Evolutionary conservation across 92 coral and sea anemone species (phyloP), one percentile per base, ranked within the genome.

Genomic region (Metridium senile): DNA sequence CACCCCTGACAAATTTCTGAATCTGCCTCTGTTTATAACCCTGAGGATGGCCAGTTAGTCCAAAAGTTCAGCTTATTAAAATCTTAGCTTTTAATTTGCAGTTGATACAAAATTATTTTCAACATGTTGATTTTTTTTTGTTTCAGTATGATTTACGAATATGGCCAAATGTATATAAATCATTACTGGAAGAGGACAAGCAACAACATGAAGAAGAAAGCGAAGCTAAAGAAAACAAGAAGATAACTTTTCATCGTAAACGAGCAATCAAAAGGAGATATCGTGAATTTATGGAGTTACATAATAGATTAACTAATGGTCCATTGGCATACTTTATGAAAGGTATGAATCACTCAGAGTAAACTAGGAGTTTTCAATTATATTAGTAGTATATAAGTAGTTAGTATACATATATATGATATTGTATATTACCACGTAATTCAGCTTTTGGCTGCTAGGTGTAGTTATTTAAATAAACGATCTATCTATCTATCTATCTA

Each of bases 201-300:
- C 26, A 79, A 17, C 31, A 59, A 4, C 10, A 46, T 26, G 22
- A 61, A 0, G 6, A 34, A 33, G 74, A 83, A 29, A 22, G 22
- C 9, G 32, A 59, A 22, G 3, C 66, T 59, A 59, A 33, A 33
- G 30, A 53, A 52, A 19, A 19, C 27, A 57, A 73, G 32, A 58
- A 70, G 31, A 82, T 64, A 49, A 62, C 51, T 7, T n/a, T 89
- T 21, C 81, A 72, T 19, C 52, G 61, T 21, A 90, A 87, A 68
- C 83, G 97, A 28, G 69, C 65, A 9, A 92, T 92, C 69, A 85
- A 89, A 51, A 78, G 99, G 58, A 78, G 99, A 26, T 95, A 95
- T 49, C 76, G 99, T 35, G 99, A 95, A 52, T 95, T 95, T 39
- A 95, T 95, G 97, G 97, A 95, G 69, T 93, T 95, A 16, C 99